Evolutionary conservation across 2,797 vertebrate genomes (phyloP).

Genomic region (Hyperoplus immaculatus): DNA sequence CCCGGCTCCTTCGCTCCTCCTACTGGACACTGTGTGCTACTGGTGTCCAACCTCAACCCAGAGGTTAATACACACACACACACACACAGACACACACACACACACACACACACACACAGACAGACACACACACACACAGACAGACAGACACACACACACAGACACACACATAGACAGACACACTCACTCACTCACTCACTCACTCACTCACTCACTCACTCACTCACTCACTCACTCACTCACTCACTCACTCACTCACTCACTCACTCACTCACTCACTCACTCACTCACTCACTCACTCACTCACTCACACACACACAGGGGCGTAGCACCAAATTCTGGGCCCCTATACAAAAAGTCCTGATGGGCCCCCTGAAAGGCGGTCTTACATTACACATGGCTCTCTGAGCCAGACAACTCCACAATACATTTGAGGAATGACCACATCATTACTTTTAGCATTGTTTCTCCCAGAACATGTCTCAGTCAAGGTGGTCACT

Average conservation of each 20-base stretch:
- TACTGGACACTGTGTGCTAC: conserved; percentile 90
- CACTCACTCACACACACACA: neutral
- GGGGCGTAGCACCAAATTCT: too few species aligned
- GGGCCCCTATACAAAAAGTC: too few species aligned
- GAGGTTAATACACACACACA: conserved; percentile 88
- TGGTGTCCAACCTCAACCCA: conserved; percentile 94
- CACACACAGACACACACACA: neutral
- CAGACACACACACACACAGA: neutral
- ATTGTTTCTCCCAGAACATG: too few species aligned
- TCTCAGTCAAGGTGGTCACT: too few species aligned
- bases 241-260: too few species aligned
- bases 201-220: neutral
- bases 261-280: too few species aligned
- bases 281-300: neutral
- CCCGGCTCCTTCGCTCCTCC: conserved; percentile 87
- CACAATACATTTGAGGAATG: too few species aligned
- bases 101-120: neutral
- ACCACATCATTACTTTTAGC: too few species aligned
- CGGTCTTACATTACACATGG: too few species aligned
- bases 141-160: conserved; percentile 18
- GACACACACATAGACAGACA: conserved; percentile 24
- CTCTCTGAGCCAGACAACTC: too few species aligned
- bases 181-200: neutral
- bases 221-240: conserved; percentile 6
- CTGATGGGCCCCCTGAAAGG: too few species aligned